phyloP scores from a whole-genome alignment of 2,888 invertebrate genomes.

The Philonicus albiceps region DNA sequence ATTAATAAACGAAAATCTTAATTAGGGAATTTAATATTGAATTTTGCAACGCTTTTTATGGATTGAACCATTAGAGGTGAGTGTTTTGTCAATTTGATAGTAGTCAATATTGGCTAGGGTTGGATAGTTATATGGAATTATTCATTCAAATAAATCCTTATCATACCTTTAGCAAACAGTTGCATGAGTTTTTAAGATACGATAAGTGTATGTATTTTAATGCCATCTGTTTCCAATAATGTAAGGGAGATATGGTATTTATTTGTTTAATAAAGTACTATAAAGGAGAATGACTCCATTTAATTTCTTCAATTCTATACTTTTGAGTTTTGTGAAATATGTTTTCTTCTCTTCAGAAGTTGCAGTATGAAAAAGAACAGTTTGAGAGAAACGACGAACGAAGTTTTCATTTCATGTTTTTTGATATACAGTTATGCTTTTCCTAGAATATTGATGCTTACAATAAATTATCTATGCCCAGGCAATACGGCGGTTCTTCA shows the following conservation, averaged over 20 bases:
- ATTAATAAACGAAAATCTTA: too few relatives aligned
- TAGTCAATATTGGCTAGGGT: not conserved
- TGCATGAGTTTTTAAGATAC: not conserved
- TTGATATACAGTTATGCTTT: too few relatives aligned
- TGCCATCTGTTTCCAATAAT: not conserved
- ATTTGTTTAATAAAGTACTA: not conserved
- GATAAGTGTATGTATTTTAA: not conserved
- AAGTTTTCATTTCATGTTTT: too few relatives aligned
- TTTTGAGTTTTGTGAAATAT: too few relatives aligned
- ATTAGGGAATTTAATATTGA: not conserved
- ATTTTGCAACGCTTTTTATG: not conserved
- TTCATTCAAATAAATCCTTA: not conserved
- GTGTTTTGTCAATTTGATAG: too few relatives aligned
- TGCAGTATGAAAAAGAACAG: too few relatives aligned
- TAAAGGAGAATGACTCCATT: not conserved
- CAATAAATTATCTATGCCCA: too few relatives aligned
- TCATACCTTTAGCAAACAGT: not conserved
- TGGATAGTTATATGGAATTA: not conserved
- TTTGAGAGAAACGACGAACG: too few relatives aligned
- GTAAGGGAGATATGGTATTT: not conserved
- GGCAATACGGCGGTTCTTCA: too few relatives aligned
- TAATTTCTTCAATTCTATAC: not conserved
- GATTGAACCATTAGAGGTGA: too few relatives aligned
- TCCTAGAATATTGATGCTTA: too few relatives aligned
- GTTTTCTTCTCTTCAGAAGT: too few relatives aligned